Percentiles rank a stretch among this genome's conserved stretches.
Conservation (phyloP, 2,888 invertebrate species). For the Taphrorychus bicolor region DNA sequence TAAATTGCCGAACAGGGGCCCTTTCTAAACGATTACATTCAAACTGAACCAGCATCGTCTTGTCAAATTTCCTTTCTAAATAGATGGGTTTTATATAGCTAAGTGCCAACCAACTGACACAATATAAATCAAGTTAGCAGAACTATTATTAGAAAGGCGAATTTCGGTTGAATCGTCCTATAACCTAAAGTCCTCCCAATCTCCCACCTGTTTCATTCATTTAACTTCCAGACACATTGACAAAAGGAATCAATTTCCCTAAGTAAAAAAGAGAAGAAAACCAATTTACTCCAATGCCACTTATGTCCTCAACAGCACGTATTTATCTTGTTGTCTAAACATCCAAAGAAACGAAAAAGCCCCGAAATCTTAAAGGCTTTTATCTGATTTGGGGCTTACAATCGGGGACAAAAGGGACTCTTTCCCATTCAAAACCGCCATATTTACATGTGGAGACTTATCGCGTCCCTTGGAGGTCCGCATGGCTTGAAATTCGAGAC, state of each 20-base stretch:
- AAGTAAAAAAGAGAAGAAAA: conserved; percentile 4
- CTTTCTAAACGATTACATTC: conserved; percentile 12
- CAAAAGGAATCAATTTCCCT: conserved; percentile 7
- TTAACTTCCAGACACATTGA: neutral
- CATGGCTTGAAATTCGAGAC: neutral
- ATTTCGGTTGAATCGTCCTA: too few species aligned
- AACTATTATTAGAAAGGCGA: neutral
- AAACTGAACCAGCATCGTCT: neutral
- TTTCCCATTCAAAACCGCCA: neutral
- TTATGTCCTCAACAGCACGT: neutral
- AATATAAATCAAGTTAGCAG: neutral
- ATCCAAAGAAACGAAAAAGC: conserved; percentile 4
- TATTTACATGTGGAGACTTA: conserved; percentile 8
- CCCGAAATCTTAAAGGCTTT: conserved; percentile 5
- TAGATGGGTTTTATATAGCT: neutral
- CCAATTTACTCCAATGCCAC: conserved; percentile 12
- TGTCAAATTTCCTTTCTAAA: neutral
- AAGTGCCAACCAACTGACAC: neutral
- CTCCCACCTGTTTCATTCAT: neutral
- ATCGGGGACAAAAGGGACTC: conserved; percentile 1
- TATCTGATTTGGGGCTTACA: neutral
- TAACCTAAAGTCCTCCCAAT: neutral
- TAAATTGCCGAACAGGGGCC: conserved; percentile 6
- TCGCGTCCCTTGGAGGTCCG: neutral
- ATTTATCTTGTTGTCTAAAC: conserved; percentile 9